Evolutionary conservation across 2,113 vertebrate species (phyloP).

Genomic region (Zapornia atra): DNA sequence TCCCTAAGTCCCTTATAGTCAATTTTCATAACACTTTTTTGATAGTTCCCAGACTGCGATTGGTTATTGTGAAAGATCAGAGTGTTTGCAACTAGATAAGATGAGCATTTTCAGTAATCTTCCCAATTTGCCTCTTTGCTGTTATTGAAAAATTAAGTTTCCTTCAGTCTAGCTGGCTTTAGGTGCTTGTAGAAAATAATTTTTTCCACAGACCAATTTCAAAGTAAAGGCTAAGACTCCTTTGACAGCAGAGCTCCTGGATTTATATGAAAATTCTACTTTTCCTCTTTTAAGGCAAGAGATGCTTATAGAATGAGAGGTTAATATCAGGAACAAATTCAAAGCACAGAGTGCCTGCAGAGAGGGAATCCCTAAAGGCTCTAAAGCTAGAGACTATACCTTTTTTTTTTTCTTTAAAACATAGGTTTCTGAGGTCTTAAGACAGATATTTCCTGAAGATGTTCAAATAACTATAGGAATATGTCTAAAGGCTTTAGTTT

Average conservation of each 20-base stretch:
- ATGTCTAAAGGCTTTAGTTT: background rate
- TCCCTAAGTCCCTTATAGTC: background rate
- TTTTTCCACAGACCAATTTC: background rate
- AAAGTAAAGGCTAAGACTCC: background rate
- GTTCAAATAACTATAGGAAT: background rate
- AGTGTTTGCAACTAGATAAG: background rate
- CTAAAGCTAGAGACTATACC: background rate
- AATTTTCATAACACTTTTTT: background rate
- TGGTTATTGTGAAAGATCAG: background rate
- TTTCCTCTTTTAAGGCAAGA: slow-evolving; percentile 11
- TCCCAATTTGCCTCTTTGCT: background rate
- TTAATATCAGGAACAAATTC: slow-evolving; percentile 30
- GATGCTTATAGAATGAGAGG: background rate
- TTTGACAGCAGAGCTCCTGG: background rate
- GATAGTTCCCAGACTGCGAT: background rate
- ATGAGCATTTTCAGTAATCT: background rate
- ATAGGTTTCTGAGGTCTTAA: background rate
- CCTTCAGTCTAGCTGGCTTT: background rate
- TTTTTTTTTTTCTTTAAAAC: background rate
- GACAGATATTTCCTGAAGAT: background rate
- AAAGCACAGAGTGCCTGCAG: background rate
- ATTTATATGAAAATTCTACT: background rate
- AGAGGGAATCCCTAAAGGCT: background rate
- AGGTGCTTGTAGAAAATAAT: background rate
- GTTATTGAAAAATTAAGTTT: background rate